phyloP scores from a whole-genome alignment of 2,797 vertebrate species.

The Paramormyrops hopkinsi region DNA sequence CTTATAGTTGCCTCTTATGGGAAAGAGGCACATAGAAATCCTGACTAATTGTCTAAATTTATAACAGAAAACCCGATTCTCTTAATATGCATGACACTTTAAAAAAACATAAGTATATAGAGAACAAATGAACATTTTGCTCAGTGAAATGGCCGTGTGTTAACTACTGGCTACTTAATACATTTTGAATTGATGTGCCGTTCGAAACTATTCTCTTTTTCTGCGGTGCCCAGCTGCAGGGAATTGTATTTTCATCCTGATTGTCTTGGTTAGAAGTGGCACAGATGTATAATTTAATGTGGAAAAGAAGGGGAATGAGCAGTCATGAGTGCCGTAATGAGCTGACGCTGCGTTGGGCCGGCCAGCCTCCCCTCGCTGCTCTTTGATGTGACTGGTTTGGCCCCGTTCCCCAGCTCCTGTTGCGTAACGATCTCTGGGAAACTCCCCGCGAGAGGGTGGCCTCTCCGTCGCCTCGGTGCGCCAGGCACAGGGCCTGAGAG shows the following conservation, averaged over 20 bases:
- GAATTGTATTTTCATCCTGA: background rate
- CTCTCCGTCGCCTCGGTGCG: background rate
- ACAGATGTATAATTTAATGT: background rate
- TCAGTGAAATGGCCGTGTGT: background rate
- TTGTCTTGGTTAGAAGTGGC: background rate
- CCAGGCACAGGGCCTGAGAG: background rate
- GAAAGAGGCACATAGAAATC: background rate
- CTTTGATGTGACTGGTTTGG: background rate
- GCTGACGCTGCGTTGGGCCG: background rate
- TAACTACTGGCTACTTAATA: background rate
- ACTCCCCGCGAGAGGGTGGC: background rate
- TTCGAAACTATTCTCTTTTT: background rate
- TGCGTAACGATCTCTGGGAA: slow-evolving; percentile 6
- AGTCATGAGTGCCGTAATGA: background rate
- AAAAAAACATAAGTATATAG: background rate
- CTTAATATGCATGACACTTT: background rate
- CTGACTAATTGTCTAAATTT: background rate
- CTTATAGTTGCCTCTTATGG: background rate
- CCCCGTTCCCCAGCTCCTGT: background rate
- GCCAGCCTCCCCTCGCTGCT: background rate
- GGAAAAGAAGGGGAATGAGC: background rate
- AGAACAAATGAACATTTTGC: background rate
- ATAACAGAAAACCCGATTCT: background rate
- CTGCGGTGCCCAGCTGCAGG: background rate
- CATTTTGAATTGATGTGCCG: background rate